Evolutionary conservation across 2,888 invertebrate genomes (phyloP).

Genomic region (Ecliptopera silaceata): DNA sequence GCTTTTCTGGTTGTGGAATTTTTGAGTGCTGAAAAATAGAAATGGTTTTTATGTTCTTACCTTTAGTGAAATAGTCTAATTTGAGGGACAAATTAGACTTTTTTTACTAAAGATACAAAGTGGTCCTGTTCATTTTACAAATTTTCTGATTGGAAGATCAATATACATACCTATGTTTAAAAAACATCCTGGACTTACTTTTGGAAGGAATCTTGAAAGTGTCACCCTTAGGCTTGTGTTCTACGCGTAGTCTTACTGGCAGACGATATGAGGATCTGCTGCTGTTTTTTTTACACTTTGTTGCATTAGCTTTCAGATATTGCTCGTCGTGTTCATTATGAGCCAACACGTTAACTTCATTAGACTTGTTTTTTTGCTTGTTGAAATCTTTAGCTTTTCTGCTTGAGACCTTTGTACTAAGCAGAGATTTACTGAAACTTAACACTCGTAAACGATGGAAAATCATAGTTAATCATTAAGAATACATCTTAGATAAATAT

Average conservation of each 20-base stretch:
- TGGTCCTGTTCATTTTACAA: no score
- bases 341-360: not conserved
- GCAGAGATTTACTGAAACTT: slow-evolving; percentile 35
- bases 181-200: slow-evolving; percentile 6
- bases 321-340: not conserved
- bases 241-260: not conserved
- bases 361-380: not conserved
- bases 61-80: no score
- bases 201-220: slow-evolving; percentile 1
- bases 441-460: slow-evolving; percentile 46
- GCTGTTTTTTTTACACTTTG: not conserved
- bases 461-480: slow-evolving; percentile 34
- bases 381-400: not conserved
- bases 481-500: slow-evolving; percentile 2
- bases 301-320: not conserved
- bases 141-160: no score
- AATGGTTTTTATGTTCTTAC: no score
- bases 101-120: no score
- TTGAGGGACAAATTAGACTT: no score
- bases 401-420: slow-evolving; percentile 10
- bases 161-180: not conserved
- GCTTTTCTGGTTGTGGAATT: slow-evolving; percentile 7
- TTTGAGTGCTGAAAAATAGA: slow-evolving; percentile 10
- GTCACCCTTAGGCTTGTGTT: slow-evolving; percentile 12
- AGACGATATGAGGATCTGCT: not conserved